Evolutionary conservation across 2,797 vertebrate genomes (phyloP).

Genomic region (Enteromius treurensis): DNA sequence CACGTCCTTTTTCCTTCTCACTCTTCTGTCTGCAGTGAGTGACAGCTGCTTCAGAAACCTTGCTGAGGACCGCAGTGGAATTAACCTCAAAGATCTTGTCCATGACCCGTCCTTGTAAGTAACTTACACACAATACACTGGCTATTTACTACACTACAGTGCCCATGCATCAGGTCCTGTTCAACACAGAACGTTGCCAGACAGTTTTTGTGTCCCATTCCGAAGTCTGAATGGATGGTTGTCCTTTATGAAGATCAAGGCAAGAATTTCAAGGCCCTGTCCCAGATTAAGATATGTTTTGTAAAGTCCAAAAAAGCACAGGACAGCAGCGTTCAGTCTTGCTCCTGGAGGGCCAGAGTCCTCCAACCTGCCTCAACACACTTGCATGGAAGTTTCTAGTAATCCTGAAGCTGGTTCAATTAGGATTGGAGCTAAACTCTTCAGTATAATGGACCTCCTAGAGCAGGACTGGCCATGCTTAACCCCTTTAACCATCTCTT

Average conservation of each 20-base stretch:
- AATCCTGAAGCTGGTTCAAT: background rate
- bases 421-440: background rate
- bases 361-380: background rate
- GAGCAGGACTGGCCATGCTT: background rate
- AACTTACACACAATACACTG: constrained; percentile 38
- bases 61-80: constrained; percentile 95
- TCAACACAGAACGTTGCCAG: background rate
- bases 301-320: background rate
- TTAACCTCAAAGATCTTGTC: constrained; percentile 97
- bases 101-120: constrained; percentile 97
- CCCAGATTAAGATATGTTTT: background rate
- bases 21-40: constrained; percentile 82
- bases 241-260: background rate
- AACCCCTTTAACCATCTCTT: background rate
- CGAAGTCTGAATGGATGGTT: background rate
- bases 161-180: background rate
- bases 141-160: background rate
- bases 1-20: background rate
- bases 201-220: background rate
- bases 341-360: background rate
- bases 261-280: background rate
- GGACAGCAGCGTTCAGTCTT: background rate
- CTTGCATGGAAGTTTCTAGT: background rate
- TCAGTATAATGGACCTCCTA: background rate
- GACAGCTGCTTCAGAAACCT: constrained; percentile 98